Base-by-base conservation (phyloP, 1,140 invertebrate species). In the Pristionchus pacificus region DNA sequence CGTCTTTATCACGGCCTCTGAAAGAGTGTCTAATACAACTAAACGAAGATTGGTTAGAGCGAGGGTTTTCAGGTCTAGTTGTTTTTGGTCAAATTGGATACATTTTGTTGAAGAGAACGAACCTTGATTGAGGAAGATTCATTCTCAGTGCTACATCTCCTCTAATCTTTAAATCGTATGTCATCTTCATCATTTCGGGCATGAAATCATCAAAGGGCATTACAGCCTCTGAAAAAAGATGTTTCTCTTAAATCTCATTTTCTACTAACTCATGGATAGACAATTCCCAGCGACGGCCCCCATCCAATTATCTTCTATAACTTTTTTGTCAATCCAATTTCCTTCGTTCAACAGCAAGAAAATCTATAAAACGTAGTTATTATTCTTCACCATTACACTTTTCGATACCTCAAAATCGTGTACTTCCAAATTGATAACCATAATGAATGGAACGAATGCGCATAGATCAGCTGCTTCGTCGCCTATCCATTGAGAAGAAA, bases 371-470 rank as follows among this genome's bases (percentile, higher is more conserved):
- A 32, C 24, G 30, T 60, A 72, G 6, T 59, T 30, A 71, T 86
- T 81, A 83, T 96, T 92, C 85, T 97, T 49, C 38, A 10, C 19
- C 38, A 6, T 49, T 49, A 6, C 19, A 49, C 19, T 49, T 6
- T 49, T 19, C 19, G n/a, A n/a, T 19, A 49, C 38, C 19, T 49
- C 38, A 49, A 49, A 49, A 19, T 49, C 38, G 6, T 49, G 94
- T 3, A 97, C 85, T 0, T 92, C 87, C 57, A 98, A 86, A 75
- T 89, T 91, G 76, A 98, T 91, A 83, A 92, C 91, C 90, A 93
- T 97, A 0, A 93, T 97, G 84, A 97, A 99, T 15, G 96, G 96
- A 29, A 97, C 91, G 87, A 98, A 98, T 81, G 91, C 90, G 60
- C 95, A 87, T 61, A 98, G 89, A 85, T 98, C 96, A 0, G 94